Conservation (phyloP, 2,797 vertebrate species). For the Enteromius treurensis region DNA sequence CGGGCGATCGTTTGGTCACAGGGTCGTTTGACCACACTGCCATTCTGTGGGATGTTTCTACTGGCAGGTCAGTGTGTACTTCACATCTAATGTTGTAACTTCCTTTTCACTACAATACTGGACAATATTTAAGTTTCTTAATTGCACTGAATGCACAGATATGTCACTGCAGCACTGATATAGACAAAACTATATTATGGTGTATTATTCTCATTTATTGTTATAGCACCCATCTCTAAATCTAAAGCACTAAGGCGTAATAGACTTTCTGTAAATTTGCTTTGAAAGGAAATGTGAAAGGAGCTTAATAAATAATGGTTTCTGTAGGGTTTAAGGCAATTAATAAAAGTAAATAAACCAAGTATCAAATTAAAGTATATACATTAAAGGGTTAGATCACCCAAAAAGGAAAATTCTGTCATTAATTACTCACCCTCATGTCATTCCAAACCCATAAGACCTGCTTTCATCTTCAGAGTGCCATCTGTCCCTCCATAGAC, state of each 20-base stretch:
- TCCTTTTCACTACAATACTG: not conserved
- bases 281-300: not conserved
- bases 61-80: conserved; percentile 82
- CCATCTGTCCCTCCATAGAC: no score
- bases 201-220: not conserved
- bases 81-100: not conserved
- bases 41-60: conserved; percentile 86
- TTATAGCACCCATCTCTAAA: not conserved
- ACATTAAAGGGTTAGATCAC: not conserved
- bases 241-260: not conserved
- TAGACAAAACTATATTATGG: not conserved
- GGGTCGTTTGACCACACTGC: conserved; percentile 94
- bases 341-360: not conserved
- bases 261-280: not conserved
- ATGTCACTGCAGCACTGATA: not conserved
- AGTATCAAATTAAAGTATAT: not conserved
- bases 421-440: no score
- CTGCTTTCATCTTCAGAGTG: no score
- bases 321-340: not conserved
- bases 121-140: not conserved
- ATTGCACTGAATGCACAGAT: not conserved
- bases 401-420: no score
- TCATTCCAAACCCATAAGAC: no score
- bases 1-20: conserved; percentile 87
- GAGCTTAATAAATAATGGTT: not conserved